Evolutionary conservation across 2,888 invertebrate species (phyloP).

Genomic region (Drosophila peninsularis): DNA sequence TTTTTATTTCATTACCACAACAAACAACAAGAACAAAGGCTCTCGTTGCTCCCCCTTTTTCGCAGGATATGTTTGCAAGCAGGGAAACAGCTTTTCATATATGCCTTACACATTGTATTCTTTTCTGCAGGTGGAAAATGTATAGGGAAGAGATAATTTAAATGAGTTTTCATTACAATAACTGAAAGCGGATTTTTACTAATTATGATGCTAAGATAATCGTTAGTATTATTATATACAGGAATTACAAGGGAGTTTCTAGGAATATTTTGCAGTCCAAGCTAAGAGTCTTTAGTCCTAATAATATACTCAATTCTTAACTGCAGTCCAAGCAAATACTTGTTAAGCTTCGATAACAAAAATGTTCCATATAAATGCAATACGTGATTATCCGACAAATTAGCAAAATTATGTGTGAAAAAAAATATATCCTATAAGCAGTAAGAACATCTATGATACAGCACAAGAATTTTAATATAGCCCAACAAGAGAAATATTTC

Average conservation of each 20-base stretch:
- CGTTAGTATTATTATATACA: background rate
- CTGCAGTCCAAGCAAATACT: no score
- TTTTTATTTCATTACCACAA: constrained; percentile 52
- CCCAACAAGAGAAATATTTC: no score
- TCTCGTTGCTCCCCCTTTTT: constrained; percentile 15
- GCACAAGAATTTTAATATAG: no score
- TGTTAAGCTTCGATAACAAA: no score
- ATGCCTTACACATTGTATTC: background rate
- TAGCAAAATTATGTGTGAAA: no score
- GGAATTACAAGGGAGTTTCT: background rate
- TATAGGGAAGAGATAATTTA: background rate
- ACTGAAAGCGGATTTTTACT: background rate
- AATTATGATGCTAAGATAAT: background rate
- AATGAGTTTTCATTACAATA: background rate
- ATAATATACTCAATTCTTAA: no score
- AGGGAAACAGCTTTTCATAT: constrained; percentile 23
- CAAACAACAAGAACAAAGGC: constrained; percentile 30
- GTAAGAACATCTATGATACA: no score
- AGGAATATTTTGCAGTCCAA: no score
- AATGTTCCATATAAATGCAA: no score
- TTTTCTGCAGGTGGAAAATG: background rate
- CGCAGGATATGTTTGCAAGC: constrained; percentile 29
- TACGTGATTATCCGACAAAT: no score
- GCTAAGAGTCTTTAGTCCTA: no score
- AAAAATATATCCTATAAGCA: no score